These are phyloP conservation scores for Acronicta aceris DNA, from an alignment of 2,888 invertebrate species.

Conservation along the genomic window DNA sequence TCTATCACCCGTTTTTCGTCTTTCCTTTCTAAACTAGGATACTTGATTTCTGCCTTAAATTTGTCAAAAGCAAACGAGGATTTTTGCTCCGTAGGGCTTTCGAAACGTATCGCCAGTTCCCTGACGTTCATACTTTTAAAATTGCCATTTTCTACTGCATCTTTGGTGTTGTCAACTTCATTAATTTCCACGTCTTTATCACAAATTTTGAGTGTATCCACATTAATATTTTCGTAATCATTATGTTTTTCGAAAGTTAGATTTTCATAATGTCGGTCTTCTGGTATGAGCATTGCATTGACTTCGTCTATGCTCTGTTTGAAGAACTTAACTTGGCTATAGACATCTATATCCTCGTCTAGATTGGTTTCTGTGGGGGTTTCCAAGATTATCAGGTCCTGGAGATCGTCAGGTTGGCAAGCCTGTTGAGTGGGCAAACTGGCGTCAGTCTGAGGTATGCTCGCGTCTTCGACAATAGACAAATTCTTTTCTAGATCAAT, in stretches of 20 bases:
- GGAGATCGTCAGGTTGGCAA: constrained; percentile 82
- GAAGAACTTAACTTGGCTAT: constrained; percentile 94
- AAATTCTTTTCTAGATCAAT: constrained; percentile 85
- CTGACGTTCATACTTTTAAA: constrained; percentile 88
- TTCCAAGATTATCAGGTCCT: constrained; percentile 86
- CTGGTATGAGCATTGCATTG: constrained; percentile 86
- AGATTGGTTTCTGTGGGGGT: constrained; percentile 86
- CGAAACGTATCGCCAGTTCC: constrained; percentile 90
- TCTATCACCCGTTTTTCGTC: constrained; percentile 65
- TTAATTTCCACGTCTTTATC: constrained; percentile 70
- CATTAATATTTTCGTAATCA: constrained; percentile 80
- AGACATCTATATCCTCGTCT: constrained; percentile 87
- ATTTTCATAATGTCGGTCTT: constrained; percentile 77
- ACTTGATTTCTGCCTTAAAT: constrained; percentile 82
- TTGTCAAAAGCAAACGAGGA: constrained; percentile 89
- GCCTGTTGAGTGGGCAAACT: constrained; percentile 89
- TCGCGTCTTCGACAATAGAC: constrained; percentile 88
- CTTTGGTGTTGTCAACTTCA: constrained; percentile 61
- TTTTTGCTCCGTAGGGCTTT: constrained; percentile 90
- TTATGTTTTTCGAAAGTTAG: constrained; percentile 70
- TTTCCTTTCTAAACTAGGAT: constrained; percentile 75
- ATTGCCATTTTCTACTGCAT: constrained; percentile 71
- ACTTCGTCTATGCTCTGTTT: constrained; percentile 93
- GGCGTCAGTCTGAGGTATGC: constrained; percentile 88
- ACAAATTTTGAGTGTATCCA: constrained; percentile 75